phyloP scores from a whole-genome alignment of 1,140 invertebrate species.

The Thaumetopoea pityocampa region DNA sequence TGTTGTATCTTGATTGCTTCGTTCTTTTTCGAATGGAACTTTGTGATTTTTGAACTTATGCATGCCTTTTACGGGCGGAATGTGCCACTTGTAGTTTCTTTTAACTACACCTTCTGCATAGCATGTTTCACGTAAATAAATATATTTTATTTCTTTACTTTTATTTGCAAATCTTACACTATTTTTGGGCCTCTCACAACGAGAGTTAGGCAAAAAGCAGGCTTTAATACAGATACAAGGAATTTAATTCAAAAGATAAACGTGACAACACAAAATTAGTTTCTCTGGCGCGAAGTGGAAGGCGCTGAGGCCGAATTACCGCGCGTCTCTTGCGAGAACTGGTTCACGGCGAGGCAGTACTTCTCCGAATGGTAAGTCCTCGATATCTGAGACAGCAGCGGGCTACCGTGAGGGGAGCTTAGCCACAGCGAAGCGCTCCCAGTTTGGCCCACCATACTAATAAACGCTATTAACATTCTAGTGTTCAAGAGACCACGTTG shows the following conservation, averaged over 20 bases:
- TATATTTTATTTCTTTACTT: too few species aligned
- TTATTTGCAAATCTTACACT: too few species aligned
- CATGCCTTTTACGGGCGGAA: too few species aligned
- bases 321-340: slow-evolving; percentile 44
- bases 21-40: too few species aligned
- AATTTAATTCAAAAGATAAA: background rate
- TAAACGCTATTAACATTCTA: slow-evolving; percentile 64
- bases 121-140: too few species aligned
- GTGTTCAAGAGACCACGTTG: slow-evolving; percentile 60
- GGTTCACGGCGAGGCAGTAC: slow-evolving; percentile 62
- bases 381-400: slow-evolving; percentile 57
- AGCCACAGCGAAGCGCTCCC: slow-evolving; percentile 59
- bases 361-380: slow-evolving; percentile 66
- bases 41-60: too few species aligned
- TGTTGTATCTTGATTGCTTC: too few species aligned
- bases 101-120: too few species aligned
- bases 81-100: too few species aligned
- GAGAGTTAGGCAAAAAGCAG: too few species aligned
- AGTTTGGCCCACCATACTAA: slow-evolving; percentile 59
- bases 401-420: slow-evolving; percentile 60
- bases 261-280: slow-evolving; percentile 13
- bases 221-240: slow-evolving; percentile 5
- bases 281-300: slow-evolving; percentile 46
- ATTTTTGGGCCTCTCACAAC: too few species aligned
- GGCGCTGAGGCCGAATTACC: slow-evolving; percentile 23